phyloP scores from a whole-genome alignment of 2,797 vertebrate species.

The Apodemus agrarius region DNA sequence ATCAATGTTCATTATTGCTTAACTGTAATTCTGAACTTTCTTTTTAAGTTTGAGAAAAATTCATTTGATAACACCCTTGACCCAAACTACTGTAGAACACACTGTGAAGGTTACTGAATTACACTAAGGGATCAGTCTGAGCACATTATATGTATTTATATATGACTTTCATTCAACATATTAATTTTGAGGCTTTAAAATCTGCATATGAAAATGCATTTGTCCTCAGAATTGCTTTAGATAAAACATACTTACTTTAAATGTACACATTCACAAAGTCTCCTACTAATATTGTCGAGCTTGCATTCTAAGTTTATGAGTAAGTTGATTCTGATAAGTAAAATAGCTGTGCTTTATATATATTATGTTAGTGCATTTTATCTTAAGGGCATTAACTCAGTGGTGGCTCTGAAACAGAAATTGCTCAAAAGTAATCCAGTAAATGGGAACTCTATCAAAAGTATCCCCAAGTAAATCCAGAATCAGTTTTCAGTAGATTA shows the following conservation, averaged over 20 bases:
- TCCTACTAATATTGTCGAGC: neutral
- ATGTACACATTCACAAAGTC: neutral
- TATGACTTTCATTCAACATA: neutral
- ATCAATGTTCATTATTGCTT: neutral
- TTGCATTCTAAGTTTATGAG: slow-evolving; percentile 23
- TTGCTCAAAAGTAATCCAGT: slow-evolving; percentile 5
- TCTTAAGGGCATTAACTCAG: neutral
- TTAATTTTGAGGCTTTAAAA: neutral
- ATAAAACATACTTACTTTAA: neutral
- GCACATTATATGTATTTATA: neutral
- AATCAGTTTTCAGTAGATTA: slow-evolving; percentile 8
- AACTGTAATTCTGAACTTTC: slow-evolving; percentile 5
- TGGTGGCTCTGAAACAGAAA: slow-evolving; percentile 29
- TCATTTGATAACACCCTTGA: slow-evolving; percentile 29
- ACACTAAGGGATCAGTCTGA: neutral
- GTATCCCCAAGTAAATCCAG: slow-evolving; percentile 9
- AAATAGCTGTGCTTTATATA: neutral
- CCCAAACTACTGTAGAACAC: neutral
- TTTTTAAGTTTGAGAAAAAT: slow-evolving; percentile 13
- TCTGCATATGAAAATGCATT: neutral
- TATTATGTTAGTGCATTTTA: neutral
- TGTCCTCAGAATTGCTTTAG: neutral
- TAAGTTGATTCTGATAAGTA: slow-evolving; percentile 30
- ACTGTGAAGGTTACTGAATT: neutral
- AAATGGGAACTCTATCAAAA: slow-evolving; percentile 30